Conservation (phyloP, 2,888 invertebrate genomes). For the Melanophora roralis region DNA sequence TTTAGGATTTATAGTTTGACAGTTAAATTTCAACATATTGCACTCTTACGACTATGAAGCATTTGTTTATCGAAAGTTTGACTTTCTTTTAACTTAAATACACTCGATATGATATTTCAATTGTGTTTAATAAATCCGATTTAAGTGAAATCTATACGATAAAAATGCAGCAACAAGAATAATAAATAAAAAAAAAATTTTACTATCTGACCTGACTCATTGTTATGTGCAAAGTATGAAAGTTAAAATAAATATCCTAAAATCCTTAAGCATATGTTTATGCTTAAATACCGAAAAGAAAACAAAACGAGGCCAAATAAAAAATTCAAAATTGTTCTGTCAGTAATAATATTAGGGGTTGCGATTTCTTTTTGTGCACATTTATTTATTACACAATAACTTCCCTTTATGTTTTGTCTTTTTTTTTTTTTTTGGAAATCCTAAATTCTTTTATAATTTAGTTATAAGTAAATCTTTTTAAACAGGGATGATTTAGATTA, state of each 20-base stretch:
- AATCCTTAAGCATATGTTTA: constrained; percentile 60
- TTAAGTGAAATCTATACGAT: constrained; percentile 50
- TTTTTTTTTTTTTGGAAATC: background rate
- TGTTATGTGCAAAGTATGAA: constrained; percentile 26
- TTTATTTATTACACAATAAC: constrained; percentile 1
- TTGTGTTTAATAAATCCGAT: constrained; percentile 60
- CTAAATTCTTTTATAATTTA: constrained; percentile 63
- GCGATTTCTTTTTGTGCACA: background rate
- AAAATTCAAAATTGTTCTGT: constrained; percentile 1
- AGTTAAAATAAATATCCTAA: constrained; percentile 42
- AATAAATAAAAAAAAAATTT: background rate
- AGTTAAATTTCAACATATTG: constrained; percentile 68
- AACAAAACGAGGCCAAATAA: background rate
- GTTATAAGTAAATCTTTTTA: constrained; percentile 52
- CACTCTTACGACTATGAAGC: constrained; percentile 33
- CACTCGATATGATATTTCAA: constrained; percentile 24
- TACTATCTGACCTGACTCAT: constrained; percentile 45
- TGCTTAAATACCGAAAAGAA: constrained; percentile 32
- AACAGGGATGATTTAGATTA: constrained; percentile 32
- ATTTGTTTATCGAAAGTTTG: constrained; percentile 62
- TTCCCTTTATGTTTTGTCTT: background rate
- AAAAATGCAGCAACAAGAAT: constrained; percentile 34
- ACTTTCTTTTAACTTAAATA: constrained; percentile 47
- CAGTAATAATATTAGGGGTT: constrained; percentile 47
- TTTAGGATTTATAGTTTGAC: background rate